Conservation (phyloP, 2,113 vertebrate species). For the Calidris pugnax region DNA sequence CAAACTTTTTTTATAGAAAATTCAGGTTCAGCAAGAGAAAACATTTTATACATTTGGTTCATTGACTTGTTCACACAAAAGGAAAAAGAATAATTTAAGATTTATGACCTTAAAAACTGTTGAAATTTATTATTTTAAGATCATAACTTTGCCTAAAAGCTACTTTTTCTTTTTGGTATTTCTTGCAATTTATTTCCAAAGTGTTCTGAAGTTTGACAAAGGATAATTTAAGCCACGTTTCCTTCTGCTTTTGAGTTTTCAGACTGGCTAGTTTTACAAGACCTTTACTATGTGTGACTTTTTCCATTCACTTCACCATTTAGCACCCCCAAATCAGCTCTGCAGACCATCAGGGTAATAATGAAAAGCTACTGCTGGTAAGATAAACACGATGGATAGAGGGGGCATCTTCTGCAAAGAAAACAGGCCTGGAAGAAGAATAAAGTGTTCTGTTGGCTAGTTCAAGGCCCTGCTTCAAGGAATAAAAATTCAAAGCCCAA, state of each 20-base stretch:
- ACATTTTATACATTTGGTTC: neutral
- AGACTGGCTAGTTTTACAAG: neutral
- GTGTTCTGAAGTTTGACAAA: neutral
- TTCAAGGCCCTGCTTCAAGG: neutral
- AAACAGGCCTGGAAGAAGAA: neutral
- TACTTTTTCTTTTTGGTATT: neutral
- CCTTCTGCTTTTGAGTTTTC: neutral
- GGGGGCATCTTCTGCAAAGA: neutral
- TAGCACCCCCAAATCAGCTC: neutral
- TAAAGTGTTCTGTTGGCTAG: neutral
- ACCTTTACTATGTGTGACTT: neutral
- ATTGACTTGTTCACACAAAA: neutral
- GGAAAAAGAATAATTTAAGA: neutral
- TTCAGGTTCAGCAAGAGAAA: neutral
- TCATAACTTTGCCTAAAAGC: neutral
- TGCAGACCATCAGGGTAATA: neutral
- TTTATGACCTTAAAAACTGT: neutral
- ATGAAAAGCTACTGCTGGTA: neutral
- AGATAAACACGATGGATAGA: neutral
- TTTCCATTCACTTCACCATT: neutral
- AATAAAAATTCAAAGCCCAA: neutral
- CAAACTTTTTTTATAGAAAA: neutral
- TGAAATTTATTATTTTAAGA: neutral
- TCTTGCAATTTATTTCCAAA: neutral
- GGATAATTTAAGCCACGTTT: neutral